Conservation (phyloP, 2,113 vertebrate genomes). For the Pristiophorus japonicus region DNA sequence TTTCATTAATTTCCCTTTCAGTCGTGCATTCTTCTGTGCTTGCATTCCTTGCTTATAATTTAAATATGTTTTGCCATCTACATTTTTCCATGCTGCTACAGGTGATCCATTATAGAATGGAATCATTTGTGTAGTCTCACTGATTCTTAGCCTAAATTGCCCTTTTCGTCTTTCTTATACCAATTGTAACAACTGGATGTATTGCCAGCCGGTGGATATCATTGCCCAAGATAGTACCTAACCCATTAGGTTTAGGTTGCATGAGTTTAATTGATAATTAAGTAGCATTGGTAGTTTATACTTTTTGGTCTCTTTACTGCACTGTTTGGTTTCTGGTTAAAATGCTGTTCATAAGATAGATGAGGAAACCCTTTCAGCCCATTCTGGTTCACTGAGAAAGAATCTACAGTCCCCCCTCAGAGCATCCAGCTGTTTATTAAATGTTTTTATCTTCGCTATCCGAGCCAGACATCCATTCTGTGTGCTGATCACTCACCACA, state of each 20-base stretch:
- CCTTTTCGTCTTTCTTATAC: neutral
- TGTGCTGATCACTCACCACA: neutral
- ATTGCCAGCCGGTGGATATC: neutral
- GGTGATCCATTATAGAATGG: neutral
- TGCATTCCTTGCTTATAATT: neutral
- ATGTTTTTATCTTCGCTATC: neutral
- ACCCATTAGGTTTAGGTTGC: neutral
- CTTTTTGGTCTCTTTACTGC: neutral
- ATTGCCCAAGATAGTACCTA: neutral
- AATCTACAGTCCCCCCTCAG: neutral
- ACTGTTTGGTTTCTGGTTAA: neutral
- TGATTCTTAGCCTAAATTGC: neutral
- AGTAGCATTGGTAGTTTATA: neutral
- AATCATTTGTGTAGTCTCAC: neutral
- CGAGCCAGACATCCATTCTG: neutral
- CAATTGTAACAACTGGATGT: neutral
- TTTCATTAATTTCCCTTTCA: slow-evolving; percentile 5
- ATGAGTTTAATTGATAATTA: neutral
- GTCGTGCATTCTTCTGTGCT: neutral
- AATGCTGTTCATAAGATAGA: neutral
- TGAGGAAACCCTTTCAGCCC: neutral
- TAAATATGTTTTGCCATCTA: neutral
- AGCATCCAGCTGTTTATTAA: neutral
- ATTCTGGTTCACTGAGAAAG: neutral
- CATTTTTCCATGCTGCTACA: neutral